Evolutionary conservation across 2,113 vertebrate species (phyloP), one percentile per base, ranked within the genome.

Genomic region (Petrocephalus microphthalmus): DNA sequence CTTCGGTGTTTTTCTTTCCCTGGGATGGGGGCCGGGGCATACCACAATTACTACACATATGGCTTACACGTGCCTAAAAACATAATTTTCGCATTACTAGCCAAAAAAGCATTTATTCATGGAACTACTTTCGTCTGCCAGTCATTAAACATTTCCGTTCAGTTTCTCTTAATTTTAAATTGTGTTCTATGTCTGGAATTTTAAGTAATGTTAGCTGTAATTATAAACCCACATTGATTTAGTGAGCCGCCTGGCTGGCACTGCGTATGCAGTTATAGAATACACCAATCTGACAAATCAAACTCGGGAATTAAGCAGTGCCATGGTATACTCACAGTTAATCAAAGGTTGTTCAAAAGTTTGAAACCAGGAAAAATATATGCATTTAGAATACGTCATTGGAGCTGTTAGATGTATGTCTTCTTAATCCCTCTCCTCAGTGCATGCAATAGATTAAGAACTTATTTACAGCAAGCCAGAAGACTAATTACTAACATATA

Each of bases 1-100:
- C 71, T 88, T 87, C 81, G 86, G 85, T 88, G 37, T 33, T 64
- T 8, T 7, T 45, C 51, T 13, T 87, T 84, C 89, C 85, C 83
- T 85, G 60, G 86, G 89, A 71, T 84, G 60, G 60, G n/a, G n/a
- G 22, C 6, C 2, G 6, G 7, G 22, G 7, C 22, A 64, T 64
- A 7, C 2, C n/a, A 5, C n/a, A 64, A 64, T 25, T 22, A 64
- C 57, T 25, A 3, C 57, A 64, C 57, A 25, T 25, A 64, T 4
- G n/a, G n/a, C n/a, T 67, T 4, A 67, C 60, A 67, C 25, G 1
- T 19, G 11, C 60, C 10, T 67, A 67, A 29, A 64, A 67, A 13
- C 25, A 13, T 13, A 2, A 29, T 67, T 13, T 67, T 67, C 10
- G 29, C 25, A 67, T 67, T 1, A 67, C 60, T 13, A 67, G 10